Conservation (phyloP, 1,140 invertebrate genomes). For the Drosophila ercepeae region DNA sequence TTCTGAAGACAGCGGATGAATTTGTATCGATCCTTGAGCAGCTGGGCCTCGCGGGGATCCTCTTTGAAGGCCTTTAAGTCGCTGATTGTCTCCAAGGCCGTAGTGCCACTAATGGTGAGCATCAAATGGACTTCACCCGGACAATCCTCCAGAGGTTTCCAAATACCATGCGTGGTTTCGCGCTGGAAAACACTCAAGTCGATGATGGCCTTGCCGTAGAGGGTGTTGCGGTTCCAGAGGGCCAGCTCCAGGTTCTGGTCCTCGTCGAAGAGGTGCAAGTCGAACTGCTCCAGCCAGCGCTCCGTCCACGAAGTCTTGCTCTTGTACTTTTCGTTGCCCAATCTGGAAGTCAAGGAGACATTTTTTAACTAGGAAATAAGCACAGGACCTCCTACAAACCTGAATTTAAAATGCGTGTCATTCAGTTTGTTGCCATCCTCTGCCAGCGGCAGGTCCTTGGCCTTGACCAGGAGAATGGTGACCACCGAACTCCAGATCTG, state of each 20-base stretch:
- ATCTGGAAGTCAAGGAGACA: conserved; percentile 85
- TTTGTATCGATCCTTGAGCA: conserved; percentile 91
- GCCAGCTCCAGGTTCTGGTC: conserved; percentile 78
- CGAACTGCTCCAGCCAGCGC: conserved; percentile 98
- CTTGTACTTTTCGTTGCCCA: conserved; percentile 99
- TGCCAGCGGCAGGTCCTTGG: conserved; percentile 94
- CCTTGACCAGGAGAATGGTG: conserved; percentile 97
- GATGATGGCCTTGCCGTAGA: conserved; percentile 90
- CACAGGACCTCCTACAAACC: conserved; percentile 83
- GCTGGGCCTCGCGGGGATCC: conserved; percentile 88
- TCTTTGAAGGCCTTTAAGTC: conserved; percentile 94
- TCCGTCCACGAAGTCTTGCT: conserved; percentile 95
- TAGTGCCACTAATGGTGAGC: conserved; percentile 97
- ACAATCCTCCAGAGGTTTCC: conserved; percentile 94
- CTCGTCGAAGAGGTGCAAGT: conserved; percentile 96
- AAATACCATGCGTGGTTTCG: conserved; percentile 95
- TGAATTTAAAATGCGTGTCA: conserved; percentile 98
- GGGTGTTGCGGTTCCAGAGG: conserved; percentile 77
- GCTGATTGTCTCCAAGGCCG: conserved; percentile 95
- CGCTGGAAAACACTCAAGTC: conserved; percentile 93
- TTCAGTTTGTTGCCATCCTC: conserved; percentile 94
- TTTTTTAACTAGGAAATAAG: not conserved
- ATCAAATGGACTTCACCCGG: conserved; percentile 94
- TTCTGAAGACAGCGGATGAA: conserved; percentile 89
- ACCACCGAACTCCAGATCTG: conserved; percentile 98